These are phyloP conservation scores for Hedychridium roseum DNA, from an alignment of 2,888 invertebrate genomes.

Conservation along the genomic window DNA sequence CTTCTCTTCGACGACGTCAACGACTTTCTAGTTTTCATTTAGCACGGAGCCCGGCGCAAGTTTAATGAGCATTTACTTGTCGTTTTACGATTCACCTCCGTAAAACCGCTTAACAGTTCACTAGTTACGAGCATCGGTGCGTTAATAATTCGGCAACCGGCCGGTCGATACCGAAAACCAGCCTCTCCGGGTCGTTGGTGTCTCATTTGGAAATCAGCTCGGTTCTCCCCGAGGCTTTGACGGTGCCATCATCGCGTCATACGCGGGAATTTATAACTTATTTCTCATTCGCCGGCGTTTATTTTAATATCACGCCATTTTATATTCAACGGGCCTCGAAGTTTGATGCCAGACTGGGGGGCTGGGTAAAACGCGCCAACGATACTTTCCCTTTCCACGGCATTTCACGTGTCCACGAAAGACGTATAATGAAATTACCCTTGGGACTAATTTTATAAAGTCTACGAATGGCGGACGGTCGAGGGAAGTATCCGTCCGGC, in stretches of 20 bases:
- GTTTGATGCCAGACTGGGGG: too few species aligned
- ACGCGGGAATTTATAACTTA: too few species aligned
- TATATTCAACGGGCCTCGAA: too few species aligned
- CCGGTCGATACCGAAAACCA: not conserved
- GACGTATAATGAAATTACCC: slow-evolving; percentile 35
- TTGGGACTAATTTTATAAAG: slow-evolving; percentile 29
- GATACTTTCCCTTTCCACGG: slow-evolving; percentile 29
- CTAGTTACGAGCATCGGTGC: slow-evolving; percentile 27
- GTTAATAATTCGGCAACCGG: slow-evolving; percentile 35
- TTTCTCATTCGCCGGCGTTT: not conserved
- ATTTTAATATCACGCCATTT: too few species aligned
- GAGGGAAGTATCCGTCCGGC: too few species aligned
- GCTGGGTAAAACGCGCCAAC: slow-evolving; percentile 21
- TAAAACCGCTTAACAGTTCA: slow-evolving; percentile 38
- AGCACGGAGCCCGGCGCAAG: slow-evolving; percentile 36
- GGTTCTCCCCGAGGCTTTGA: too few species aligned
- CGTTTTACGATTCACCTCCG: slow-evolving; percentile 41
- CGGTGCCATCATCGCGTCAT: too few species aligned
- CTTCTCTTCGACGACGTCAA: slow-evolving; percentile 20
- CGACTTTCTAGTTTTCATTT: slow-evolving; percentile 49
- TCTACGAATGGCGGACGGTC: slow-evolving; percentile 29
- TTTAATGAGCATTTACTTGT: slow-evolving; percentile 53
- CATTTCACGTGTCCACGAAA: slow-evolving; percentile 13
- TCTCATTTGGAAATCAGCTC: too few species aligned
- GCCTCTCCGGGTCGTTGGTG: too few species aligned